Evolutionary conservation across 2,888 invertebrate genomes (phyloP), one percentile per base, ranked within the genome.

Genomic region (Pocota personata): DNA sequence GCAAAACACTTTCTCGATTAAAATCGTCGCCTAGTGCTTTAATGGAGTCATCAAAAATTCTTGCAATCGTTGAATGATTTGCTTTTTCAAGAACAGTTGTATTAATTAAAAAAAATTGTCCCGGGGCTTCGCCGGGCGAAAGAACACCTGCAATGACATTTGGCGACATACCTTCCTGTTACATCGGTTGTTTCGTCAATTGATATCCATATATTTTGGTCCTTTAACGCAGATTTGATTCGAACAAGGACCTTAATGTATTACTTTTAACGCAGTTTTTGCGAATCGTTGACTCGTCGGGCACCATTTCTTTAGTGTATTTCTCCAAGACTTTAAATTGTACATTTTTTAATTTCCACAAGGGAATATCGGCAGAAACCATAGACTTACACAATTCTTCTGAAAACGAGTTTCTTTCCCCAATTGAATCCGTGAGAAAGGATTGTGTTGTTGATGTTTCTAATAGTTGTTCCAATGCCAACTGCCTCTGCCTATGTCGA

Each of bases 31-130:
- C 67, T 69, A 69, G 67, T 8, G 67, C 19, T 35, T 57, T 14
- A 21, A 69, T 40, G n/a, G 71, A 71, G n/a, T 79, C 71, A 32
- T 71, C 46, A 58, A 79, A 71, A 37, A 55, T 16, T n/a, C 60
- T 24, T 19, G 79, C 79, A 10, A 72, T 79, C 16, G 40, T 71
- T 10, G 78, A 40, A 46, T 48, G 21, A 21, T 48, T 48, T 48
- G 21, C 48, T 21, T 48, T 48, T 48, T 27, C 24, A 27, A 48
- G 16, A 43, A 48, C 48, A 10, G 40, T 21, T 27, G 27, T 52
- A 14, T 27, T 27, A n/a, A 52, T 52, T 24, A 52, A 12, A 27
- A 12, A 10, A 24, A 24, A 3, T 24, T 24, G 4, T n/a, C 8
- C 10, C 21, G 21, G 2, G 10, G 1, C 14, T 40, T 40, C 14